Percentiles rank a stretch among this genome's conserved stretches.
Evolutionary conservation across 1,140 invertebrate genomes (phyloP).

Genomic region (Scaptomyza montana): DNA sequence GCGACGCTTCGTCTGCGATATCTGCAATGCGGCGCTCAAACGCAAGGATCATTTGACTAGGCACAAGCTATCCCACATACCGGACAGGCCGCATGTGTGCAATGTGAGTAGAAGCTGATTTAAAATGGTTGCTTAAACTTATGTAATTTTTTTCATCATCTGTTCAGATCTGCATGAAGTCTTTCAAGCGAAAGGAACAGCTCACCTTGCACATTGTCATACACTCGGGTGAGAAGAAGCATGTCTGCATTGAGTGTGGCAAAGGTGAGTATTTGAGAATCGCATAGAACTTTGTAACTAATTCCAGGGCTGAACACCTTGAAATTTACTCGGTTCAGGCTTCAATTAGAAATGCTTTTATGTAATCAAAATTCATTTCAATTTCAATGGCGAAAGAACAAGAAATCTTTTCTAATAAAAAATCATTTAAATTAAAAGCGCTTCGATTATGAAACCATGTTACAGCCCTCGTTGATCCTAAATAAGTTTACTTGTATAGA

Average conservation of each 20-base stretch:
- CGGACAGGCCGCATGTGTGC: slow-evolving; percentile 92
- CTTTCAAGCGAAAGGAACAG: slow-evolving; percentile 93
- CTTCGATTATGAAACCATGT: too few species aligned
- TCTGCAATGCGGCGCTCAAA: slow-evolving; percentile 92
- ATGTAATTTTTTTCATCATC: neutral
- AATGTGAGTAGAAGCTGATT: slow-evolving; percentile 84
- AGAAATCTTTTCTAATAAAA: too few species aligned
- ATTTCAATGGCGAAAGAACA: too few species aligned
- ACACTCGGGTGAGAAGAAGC: slow-evolving; percentile 93
- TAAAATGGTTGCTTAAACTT: neutral
- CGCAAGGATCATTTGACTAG: slow-evolving; percentile 92
- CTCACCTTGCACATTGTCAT: slow-evolving; percentile 93
- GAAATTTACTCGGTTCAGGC: too few species aligned
- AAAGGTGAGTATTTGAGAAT: slow-evolving; percentile 87
- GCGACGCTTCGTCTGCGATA: slow-evolving; percentile 91
- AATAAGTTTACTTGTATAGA: too few species aligned
- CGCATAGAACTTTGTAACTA: too few species aligned
- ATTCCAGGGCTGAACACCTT: too few species aligned
- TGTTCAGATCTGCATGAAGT: slow-evolving; percentile 89
- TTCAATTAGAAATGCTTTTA: too few species aligned
- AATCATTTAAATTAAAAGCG: too few species aligned
- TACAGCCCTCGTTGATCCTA: too few species aligned
- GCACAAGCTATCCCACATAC: slow-evolving; percentile 92
- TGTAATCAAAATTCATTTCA: too few species aligned
- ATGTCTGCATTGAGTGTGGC: slow-evolving; percentile 93